phyloP scores from a whole-genome alignment of 2,888 invertebrate genomes.

The Philereme transversata region DNA sequence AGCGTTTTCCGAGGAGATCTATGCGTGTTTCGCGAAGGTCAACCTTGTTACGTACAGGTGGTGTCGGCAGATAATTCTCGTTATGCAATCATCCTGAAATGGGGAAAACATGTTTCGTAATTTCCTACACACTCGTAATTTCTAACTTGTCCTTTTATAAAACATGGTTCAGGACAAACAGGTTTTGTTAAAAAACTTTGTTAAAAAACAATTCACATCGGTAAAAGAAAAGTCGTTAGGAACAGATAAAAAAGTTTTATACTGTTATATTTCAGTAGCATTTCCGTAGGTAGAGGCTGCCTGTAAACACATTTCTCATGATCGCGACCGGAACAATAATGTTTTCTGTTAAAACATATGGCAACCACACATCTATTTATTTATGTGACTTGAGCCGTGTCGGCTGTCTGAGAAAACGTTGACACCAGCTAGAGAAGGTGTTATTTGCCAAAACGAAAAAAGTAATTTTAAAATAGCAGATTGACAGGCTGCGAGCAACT shows the following conservation, averaged over 20 bases:
- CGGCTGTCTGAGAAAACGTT: conserved; percentile 76
- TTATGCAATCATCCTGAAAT: too few species aligned
- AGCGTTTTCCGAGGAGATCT: too few species aligned
- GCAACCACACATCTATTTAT: conserved; percentile 57
- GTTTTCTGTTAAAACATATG: conserved; percentile 56
- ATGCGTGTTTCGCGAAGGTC: too few species aligned
- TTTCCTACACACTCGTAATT: too few species aligned
- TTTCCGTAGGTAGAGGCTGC: conserved; percentile 30
- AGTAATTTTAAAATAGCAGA: conserved; percentile 69
- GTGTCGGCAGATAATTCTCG: too few species aligned
- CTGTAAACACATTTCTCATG: conserved; percentile 53
- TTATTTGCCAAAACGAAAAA: conserved; percentile 74
- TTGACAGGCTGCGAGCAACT: conserved; percentile 70
- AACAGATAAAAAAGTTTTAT: conserved; percentile 14
- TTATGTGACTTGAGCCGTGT: conserved; percentile 66
- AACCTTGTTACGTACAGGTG: too few species aligned
- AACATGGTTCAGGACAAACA: not conserved
- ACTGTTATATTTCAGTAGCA: conserved; percentile 40
- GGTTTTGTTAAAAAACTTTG: not conserved
- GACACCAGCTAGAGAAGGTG: conserved; percentile 67
- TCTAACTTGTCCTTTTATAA: too few species aligned
- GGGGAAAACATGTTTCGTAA: too few species aligned
- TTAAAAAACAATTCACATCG: conserved; percentile 4
- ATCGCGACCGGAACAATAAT: conserved; percentile 64
- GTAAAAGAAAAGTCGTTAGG: conserved; percentile 40